Evolutionary conservation across 2,888 invertebrate species (phyloP), one percentile per base, ranked within the genome.

Genomic region (Drosophila putrida): DNA sequence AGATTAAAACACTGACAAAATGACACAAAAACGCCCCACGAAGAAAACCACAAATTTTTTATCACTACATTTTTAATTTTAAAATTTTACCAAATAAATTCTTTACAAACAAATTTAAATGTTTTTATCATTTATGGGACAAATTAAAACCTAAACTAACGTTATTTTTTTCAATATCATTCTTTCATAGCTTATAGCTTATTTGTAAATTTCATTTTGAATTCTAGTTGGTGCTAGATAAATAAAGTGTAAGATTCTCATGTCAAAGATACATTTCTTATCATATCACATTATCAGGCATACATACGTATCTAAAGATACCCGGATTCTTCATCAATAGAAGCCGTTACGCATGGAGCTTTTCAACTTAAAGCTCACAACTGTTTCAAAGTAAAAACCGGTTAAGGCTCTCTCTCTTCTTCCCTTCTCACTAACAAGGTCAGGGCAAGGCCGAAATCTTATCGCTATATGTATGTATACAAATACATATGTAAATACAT

Each of bases 21-120:
- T 38, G 9, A 11, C 13, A 9, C 15, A 71, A 35, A 44, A 77
- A 66, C 78, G 78, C 74, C 74, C 77, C 58, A 61, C 31, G 41
- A 20, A 35, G 41, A 31, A 0, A 8, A 6, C 2, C 9, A 9
- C 11, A 36, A 36, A 31, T 3, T 9, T 3, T 36, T 13, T 25
- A 35, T 2, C 51, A 39, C 11, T 11, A 11, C 6, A 38, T 27
- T 13, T 9, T 15, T 33, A 15, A 10, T 47, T 5, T 5, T 33
- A 9, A 6, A 41, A 41, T 20, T 0, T 31, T 31, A 31, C 31
- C 5, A 28, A 28, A 28, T 28, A 28, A 28, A 28, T 3, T 20
- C 20, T 20, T 1, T 20, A 20, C 3, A 3, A 20, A 20, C 20
- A 20, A 20, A 20, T 20, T 20, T 20, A 20, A 1, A 20, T 20